Percentiles rank a stretch among this genome's conserved stretches.
Evolutionary conservation across 2,888 invertebrate species (phyloP).

Genomic region (Calliscelio sp.): DNA sequence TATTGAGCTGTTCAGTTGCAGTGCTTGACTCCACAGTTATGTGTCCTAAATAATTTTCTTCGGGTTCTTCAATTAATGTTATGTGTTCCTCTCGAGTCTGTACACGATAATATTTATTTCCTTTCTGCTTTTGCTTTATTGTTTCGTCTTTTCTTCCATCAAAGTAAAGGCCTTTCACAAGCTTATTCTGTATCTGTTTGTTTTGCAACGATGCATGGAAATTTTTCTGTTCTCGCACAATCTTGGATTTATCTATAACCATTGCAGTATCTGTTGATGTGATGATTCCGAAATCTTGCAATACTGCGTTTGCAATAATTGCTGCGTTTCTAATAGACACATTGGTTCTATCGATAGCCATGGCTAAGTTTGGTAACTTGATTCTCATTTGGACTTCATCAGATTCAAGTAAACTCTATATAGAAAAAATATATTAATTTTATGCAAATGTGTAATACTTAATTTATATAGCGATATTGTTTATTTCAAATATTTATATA

Average conservation of each 20-base stretch:
- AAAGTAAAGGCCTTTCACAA: slow-evolving; percentile 56
- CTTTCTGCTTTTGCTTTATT: slow-evolving; percentile 52
- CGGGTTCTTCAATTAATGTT: slow-evolving; percentile 40
- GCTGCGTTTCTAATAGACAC: slow-evolving; percentile 66
- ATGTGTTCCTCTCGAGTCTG: slow-evolving; percentile 42
- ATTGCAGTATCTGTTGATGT: neutral
- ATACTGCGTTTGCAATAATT: slow-evolving; percentile 65
- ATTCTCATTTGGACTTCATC: slow-evolving; percentile 16
- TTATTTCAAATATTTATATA: too few species aligned
- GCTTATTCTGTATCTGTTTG: slow-evolving; percentile 10
- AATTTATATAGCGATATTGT: too few species aligned
- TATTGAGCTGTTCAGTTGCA: neutral
- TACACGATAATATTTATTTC: slow-evolving; percentile 22
- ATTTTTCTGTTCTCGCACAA: slow-evolving; percentile 65
- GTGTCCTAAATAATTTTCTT: slow-evolving; percentile 23
- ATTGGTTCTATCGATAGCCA: slow-evolving; percentile 8
- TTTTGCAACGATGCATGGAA: slow-evolving; percentile 38
- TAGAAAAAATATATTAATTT: too few species aligned
- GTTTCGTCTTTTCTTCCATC: slow-evolving; percentile 75
- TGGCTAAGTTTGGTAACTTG: too few species aligned
- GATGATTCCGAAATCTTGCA: slow-evolving; percentile 59
- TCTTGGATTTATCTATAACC: slow-evolving; percentile 74
- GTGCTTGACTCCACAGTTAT: slow-evolving; percentile 15
- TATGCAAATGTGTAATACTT: too few species aligned
- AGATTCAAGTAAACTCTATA: too few species aligned